phyloP scores from a whole-genome alignment of 37 sponge, comb jelly and placozoan species.

The Aphrocallistes beatrix region DNA sequence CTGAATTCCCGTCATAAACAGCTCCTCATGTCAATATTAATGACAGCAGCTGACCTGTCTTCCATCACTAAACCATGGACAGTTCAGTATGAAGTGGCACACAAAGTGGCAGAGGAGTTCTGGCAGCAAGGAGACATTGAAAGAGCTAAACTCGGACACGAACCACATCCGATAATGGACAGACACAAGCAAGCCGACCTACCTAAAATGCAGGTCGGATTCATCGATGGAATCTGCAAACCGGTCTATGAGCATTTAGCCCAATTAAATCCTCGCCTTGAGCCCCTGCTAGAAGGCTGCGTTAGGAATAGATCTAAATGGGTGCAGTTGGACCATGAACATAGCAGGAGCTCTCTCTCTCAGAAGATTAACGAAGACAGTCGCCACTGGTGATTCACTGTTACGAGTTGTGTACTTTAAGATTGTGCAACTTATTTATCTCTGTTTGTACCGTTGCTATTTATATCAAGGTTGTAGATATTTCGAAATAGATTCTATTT shows the following conservation, averaged over 20 bases:
- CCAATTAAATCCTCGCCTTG: constrained; percentile 16
- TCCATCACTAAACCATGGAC: constrained; percentile 92
- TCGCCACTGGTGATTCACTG: not conserved
- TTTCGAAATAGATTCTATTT: too few species aligned
- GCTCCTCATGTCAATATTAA: constrained; percentile 69
- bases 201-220: constrained; percentile 86
- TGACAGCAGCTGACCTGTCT: constrained; percentile 88
- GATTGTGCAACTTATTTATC: too few species aligned
- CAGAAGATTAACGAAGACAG: not conserved
- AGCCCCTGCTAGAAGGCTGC: constrained; percentile 34
- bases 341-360: not conserved
- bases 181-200: constrained; percentile 59
- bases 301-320: constrained; percentile 35
- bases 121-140: constrained; percentile 87
- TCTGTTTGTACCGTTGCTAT: too few species aligned
- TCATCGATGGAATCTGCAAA: constrained; percentile 65
- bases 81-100: constrained; percentile 72
- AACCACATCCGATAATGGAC: constrained; percentile 67
- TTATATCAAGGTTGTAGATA: too few species aligned
- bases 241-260: constrained; percentile 59
- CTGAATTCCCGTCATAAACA: constrained; percentile 30
- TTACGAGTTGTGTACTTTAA: not conserved
- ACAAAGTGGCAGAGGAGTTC: constrained; percentile 77
- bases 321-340: constrained; percentile 2
- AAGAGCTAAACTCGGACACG: constrained; percentile 33